These are phyloP conservation scores for Pithys albifrons DNA, from an alignment of 2,113 vertebrate genomes.

Conservation along the genomic window DNA sequence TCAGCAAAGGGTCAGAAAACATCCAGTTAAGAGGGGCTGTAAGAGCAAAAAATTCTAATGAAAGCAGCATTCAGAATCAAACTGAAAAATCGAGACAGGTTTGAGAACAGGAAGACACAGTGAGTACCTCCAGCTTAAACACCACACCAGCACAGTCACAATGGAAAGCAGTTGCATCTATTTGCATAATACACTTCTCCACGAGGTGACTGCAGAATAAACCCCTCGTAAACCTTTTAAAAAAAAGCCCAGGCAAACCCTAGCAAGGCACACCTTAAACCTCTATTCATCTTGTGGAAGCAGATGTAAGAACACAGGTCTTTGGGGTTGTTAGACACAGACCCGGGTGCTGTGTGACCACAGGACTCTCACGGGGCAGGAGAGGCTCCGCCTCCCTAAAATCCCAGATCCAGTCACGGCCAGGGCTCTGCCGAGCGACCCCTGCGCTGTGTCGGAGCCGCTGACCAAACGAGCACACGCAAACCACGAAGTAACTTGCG, in stretches of 20 bases:
- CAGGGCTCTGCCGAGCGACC: no score
- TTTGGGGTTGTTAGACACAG: not conserved
- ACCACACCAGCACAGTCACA: not conserved
- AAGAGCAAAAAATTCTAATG: not conserved
- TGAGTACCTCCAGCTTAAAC: not conserved
- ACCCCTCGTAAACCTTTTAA: not conserved
- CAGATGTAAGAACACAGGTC: rapidly evolving
- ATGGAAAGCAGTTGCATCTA: not conserved
- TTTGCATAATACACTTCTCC: not conserved
- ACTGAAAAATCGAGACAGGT: not conserved
- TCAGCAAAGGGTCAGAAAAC: not conserved
- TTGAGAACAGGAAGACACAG: not conserved
- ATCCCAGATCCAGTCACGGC: no score
- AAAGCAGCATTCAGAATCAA: not conserved
- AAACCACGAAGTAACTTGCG: no score
- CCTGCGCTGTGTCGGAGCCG: no score
- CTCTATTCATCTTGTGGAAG: rapidly evolving
- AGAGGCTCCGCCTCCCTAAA: no score
- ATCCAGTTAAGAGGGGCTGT: rapidly evolving
- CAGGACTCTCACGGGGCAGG: no score
- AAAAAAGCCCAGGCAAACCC: not conserved
- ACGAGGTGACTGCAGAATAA: not conserved
- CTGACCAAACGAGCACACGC: no score
- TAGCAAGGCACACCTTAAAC: not conserved
- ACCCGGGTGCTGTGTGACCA: no score